Conservation (phyloP, 2,797 vertebrate species). For the Diplodus sargus region DNA sequence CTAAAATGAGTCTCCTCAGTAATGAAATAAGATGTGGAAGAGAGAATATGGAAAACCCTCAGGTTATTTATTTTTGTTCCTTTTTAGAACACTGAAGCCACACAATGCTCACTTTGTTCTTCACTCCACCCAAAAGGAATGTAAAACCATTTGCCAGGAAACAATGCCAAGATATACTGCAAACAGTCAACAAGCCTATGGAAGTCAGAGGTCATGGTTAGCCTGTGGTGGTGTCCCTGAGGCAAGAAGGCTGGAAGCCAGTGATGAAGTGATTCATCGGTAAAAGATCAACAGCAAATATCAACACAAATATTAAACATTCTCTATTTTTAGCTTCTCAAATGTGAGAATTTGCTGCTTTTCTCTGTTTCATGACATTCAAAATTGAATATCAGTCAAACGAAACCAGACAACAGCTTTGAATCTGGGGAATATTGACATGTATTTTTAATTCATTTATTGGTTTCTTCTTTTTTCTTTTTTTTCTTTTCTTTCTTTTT, state of each 20-base stretch:
- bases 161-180: neutral
- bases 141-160: neutral
- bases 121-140: neutral
- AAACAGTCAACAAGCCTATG: no score
- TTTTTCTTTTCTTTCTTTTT: no score
- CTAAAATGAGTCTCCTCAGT: neutral
- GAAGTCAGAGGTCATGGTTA: neutral
- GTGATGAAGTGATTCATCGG: neutral
- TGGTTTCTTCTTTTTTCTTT: no score
- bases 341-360: no score
- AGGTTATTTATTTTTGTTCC: conserved; percentile 3
- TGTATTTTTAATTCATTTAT: no score
- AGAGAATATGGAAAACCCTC: neutral
- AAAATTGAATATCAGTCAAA: no score
- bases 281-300: neutral
- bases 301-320: no score
- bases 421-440: no score
- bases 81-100: neutral
- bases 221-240: neutral
- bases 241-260: neutral
- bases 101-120: neutral
- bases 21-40: neutral
- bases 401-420: no score
- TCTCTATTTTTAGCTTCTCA: no score
- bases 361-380: no score